phyloP scores from a whole-genome alignment of 1,140 invertebrate genomes.

The Acromyrmex charruanus region DNA sequence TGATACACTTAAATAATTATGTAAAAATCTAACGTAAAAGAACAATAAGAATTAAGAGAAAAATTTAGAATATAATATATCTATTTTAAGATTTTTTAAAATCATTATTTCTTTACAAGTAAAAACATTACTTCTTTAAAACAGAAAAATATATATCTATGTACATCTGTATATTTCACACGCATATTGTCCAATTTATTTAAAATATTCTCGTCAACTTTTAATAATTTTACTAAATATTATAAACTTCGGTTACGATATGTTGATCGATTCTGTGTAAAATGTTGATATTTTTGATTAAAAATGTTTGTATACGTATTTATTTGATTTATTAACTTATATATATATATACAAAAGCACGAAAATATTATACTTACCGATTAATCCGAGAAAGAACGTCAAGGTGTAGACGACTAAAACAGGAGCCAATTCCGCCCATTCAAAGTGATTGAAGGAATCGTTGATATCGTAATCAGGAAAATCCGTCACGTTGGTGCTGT shows the following conservation, averaged over 20 bases:
- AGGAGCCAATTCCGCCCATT: conserved; percentile 88
- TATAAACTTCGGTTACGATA: neutral
- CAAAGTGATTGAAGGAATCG: conserved; percentile 83
- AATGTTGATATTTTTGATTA: neutral
- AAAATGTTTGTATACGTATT: too few relatives aligned
- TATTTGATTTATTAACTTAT: neutral
- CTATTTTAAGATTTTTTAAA: too few relatives aligned
- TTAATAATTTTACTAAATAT: neutral
- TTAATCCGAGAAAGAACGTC: conserved; percentile 88
- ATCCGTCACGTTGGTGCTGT: conserved; percentile 74
- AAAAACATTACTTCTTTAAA: neutral
- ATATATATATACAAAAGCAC: neutral
- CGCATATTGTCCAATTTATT: neutral
- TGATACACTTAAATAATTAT: neutral
- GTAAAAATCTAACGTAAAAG: neutral
- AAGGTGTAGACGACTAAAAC: conserved; percentile 88
- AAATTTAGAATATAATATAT: neutral
- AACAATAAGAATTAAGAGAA: neutral
- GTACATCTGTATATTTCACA: neutral
- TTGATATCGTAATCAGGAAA: conserved; percentile 85
- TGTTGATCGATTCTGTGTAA: neutral
- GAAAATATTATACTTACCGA: conserved; percentile 86
- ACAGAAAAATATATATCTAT: neutral
- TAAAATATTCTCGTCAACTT: neutral
- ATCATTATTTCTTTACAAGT: neutral